phyloP scores from a whole-genome alignment of 1,140 invertebrate genomes.

The Rhizoglyphus robini region DNA sequence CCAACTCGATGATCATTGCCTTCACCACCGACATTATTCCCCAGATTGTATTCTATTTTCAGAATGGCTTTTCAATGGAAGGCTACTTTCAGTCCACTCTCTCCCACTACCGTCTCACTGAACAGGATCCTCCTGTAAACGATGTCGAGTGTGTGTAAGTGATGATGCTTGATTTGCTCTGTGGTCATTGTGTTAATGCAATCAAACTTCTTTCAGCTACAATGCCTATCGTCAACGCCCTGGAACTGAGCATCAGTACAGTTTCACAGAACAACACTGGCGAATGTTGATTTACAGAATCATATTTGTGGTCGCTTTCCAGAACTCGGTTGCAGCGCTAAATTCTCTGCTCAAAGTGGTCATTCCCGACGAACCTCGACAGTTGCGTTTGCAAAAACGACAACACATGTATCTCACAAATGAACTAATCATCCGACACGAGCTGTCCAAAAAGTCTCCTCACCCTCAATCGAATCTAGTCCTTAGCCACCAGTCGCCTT shows the following conservation, averaged over 20 bases:
- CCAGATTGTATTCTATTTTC: conserved; percentile 60
- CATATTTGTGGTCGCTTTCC: conserved; percentile 80
- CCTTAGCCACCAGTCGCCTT: no score
- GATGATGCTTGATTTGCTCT: no score
- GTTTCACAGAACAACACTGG: conserved; percentile 67
- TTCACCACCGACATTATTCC: conserved; percentile 97
- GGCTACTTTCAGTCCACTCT: conserved; percentile 72
- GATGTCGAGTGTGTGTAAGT: neutral
- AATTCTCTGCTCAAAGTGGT: conserved; percentile 68
- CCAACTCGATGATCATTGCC: conserved; percentile 95
- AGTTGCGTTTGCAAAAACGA: conserved; percentile 58
- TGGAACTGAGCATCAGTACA: conserved; percentile 37
- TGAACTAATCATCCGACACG: conserved; percentile 71
- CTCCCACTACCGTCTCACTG: conserved; percentile 34
- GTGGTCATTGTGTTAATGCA: no score
- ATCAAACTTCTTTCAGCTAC: conserved; percentile 12
- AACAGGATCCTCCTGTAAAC: conserved; percentile 35
- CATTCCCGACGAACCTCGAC: conserved; percentile 66
- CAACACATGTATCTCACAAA: conserved; percentile 74
- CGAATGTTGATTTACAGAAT: conserved; percentile 73
- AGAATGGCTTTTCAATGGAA: conserved; percentile 44
- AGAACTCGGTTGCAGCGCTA: conserved; percentile 68
- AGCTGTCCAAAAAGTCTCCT: conserved; percentile 40
- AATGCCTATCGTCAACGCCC: neutral
- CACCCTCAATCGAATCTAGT: neutral